phyloP scores from a whole-genome alignment of 2,888 invertebrate genomes.

The Leptinotarsa juncta region DNA sequence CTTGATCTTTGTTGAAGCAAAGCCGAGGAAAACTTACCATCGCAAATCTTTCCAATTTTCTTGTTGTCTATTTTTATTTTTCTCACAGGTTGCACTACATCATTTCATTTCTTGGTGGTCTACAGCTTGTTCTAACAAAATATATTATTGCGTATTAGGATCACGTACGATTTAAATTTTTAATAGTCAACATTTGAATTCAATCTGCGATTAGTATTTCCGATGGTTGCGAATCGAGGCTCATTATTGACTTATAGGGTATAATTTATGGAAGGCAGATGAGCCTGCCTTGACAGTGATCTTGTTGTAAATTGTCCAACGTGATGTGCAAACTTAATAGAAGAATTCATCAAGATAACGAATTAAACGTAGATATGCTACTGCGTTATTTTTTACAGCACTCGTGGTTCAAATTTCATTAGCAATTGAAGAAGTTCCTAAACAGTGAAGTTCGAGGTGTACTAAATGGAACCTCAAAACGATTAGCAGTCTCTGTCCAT shows the following conservation, averaged over 20 bases:
- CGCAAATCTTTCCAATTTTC: too few species aligned
- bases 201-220: neutral
- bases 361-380: too few species aligned
- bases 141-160: neutral
- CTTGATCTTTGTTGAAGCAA: too few species aligned
- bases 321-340: neutral
- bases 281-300: neutral
- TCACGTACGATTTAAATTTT: neutral
- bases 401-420: too few species aligned
- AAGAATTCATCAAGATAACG: too few species aligned
- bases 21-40: too few species aligned
- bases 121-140: neutral
- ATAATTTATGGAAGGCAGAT: neutral
- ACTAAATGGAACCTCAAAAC: too few species aligned
- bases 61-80: too few species aligned
- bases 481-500: too few species aligned
- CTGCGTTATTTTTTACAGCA: too few species aligned
- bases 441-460: too few species aligned
- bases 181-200: conserved; percentile 1
- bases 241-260: neutral
- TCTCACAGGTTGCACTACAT: neutral
- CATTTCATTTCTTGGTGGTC: neutral
- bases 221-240: neutral
- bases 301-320: neutral
- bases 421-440: too few species aligned